Conservation (phyloP, 2,797 vertebrate genomes). For the Allobates femoralis region DNA sequence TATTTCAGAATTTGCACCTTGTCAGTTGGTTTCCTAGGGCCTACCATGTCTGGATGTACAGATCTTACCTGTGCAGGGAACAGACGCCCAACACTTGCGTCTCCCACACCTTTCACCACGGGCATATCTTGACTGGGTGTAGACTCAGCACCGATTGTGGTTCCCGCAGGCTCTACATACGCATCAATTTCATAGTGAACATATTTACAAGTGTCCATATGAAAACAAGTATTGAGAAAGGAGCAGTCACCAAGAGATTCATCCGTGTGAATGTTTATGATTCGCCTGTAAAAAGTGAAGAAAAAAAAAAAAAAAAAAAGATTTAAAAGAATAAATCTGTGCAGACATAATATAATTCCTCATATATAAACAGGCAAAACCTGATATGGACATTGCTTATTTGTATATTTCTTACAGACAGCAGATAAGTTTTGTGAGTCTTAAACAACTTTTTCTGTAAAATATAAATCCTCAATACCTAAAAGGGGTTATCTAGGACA, state of each 20-base stretch:
- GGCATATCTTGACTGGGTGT: slow-evolving; percentile 79
- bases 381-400: not conserved
- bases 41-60: not conserved
- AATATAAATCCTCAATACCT: not conserved
- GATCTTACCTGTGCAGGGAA: slow-evolving; percentile 88
- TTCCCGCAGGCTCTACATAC: slow-evolving; percentile 82
- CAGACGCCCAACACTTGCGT: slow-evolving; percentile 86
- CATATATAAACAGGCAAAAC: not conserved
- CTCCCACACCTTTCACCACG: slow-evolving; percentile 78
- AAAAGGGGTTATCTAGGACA: too few species aligned
- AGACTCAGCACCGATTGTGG: slow-evolving; percentile 74
- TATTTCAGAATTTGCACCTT: not conserved
- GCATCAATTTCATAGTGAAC: slow-evolving; percentile 95
- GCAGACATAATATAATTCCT: too few species aligned
- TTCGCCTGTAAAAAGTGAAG: slow-evolving; percentile 77
- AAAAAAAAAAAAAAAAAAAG: not conserved
- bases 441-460: not conserved
- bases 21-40: not conserved
- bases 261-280: slow-evolving; percentile 95
- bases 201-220: slow-evolving; percentile 97
- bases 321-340: too few species aligned
- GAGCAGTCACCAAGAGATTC: slow-evolving; percentile 94
- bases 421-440: not conserved
- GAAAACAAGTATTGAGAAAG: slow-evolving; percentile 95
- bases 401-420: not conserved